Evolutionary conservation across 2,888 invertebrate species (phyloP).

Genomic region (Rhyacophila evoluta): DNA sequence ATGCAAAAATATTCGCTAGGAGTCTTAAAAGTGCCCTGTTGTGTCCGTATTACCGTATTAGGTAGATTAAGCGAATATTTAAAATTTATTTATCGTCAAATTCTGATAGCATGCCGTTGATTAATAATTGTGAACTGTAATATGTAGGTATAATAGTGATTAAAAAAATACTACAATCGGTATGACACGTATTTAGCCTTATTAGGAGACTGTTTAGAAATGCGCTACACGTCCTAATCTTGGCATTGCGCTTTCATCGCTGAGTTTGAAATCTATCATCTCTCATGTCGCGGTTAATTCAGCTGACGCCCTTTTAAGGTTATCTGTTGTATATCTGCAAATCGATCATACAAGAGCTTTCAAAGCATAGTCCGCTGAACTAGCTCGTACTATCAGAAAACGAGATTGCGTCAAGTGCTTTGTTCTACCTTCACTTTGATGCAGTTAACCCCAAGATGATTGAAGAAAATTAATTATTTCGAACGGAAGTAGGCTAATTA

Average conservation of each 20-base stretch:
- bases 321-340: conserved; percentile 30
- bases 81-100: too few relatives aligned
- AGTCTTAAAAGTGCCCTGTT: too few relatives aligned
- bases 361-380: neutral
- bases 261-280: neutral
- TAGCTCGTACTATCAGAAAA: conserved; percentile 1
- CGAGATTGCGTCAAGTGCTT: conserved; percentile 33
- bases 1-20: too few relatives aligned
- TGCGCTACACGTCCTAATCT: neutral
- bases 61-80: too few relatives aligned
- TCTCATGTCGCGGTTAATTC: conserved; percentile 37
- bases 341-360: conserved; percentile 36
- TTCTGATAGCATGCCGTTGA: too few relatives aligned
- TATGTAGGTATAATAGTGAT: too few relatives aligned
- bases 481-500: too few relatives aligned
- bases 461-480: too few relatives aligned
- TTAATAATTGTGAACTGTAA: too few relatives aligned
- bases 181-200: neutral
- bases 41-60: too few relatives aligned
- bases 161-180: too few relatives aligned
- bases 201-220: neutral
- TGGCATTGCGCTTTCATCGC: conserved; percentile 4
- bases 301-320: conserved; percentile 38
- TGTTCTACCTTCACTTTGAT: conserved; percentile 17
- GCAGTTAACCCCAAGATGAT: conserved; percentile 12